Base-by-base conservation (phyloP, 2,113 vertebrate species). In the Phycodurus eques region DNA sequence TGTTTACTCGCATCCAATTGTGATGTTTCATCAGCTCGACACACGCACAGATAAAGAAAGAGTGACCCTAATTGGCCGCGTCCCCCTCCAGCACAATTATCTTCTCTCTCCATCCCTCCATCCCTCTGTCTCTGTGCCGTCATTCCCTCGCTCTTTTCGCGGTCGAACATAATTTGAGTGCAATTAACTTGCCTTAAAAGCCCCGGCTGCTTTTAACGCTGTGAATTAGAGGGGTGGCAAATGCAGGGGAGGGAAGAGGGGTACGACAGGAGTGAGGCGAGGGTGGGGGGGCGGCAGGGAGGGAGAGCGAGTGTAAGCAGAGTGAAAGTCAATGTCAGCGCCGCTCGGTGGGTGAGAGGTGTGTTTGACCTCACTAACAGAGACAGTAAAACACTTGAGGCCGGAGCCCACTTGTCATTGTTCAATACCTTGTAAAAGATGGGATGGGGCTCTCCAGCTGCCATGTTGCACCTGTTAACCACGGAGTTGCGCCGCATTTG, bases 121-220 rank as follows among this genome's bases (percentile, higher is more conserved):
- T 79, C 80, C 80, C 76, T 78, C 74, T 31, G 61, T 81, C 80
- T 80, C 82, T 47, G 77, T 77, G 84, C 82, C 72, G 60, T 87
- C 80, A 69, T 86, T 90, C 88, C 84, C 85, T 90, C 86, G 71
- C 86, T 90, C 84, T 89, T 88, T 88, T 89, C 75, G 84, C 88
- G 91, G 91, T 92, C 91, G 89, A 92, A 93, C 91, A 91, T 92
- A 93, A 93, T 93, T 94, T 93, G 91, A 93, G 92, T 92, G 93
- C 92, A 93, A 93, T 93, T 93, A 93, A 94, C 90, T 91, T 91
- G 90, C 91, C 92, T 93, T 93, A 93, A 92, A 93, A 93, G 92
- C 92, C 83, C 85, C 79, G 83, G 84, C 89, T 83, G 87, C 88
- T 91, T 93, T 92, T 91, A 94, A 92, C 80, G 83, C 85, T 75